phyloP scores from a whole-genome alignment of 2,888 invertebrate genomes.

The Leptopilina myrica region DNA sequence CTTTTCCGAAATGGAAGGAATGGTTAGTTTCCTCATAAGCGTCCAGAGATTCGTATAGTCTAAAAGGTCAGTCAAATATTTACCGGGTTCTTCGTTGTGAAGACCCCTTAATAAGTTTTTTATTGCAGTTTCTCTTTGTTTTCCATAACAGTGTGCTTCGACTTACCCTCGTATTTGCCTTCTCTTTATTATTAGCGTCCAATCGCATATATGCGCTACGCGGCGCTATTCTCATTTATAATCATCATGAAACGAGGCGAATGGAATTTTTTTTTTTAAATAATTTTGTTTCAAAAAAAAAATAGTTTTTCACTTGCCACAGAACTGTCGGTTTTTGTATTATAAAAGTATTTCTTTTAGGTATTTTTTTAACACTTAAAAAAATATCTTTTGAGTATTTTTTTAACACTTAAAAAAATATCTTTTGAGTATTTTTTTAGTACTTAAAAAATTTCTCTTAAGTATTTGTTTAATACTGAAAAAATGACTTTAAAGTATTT shows the following conservation, averaged over 20 bases:
- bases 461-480: no score
- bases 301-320: no score
- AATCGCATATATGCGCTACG: constrained; percentile 49
- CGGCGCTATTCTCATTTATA: not conserved
- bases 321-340: no score
- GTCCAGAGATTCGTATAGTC: constrained; percentile 54
- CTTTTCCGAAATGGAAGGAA: constrained; percentile 17
- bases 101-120: constrained; percentile 70
- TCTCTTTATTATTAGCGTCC: constrained; percentile 46
- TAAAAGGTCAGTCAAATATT: constrained; percentile 72
- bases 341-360: no score
- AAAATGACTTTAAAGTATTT: no score
- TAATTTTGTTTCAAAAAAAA: not conserved
- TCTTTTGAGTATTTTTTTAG: no score
- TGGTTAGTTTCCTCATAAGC: constrained; percentile 66
- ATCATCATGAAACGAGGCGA: not conserved
- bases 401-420: no score
- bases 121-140: constrained; percentile 68
- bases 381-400: no score
- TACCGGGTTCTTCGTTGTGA: constrained; percentile 62
- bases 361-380: no score
- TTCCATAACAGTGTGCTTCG: constrained; percentile 47
- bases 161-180: constrained; percentile 57
- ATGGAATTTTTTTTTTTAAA: not conserved
- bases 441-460: no score